Evolutionary conservation across 2,113 vertebrate genomes (phyloP).

Genomic region (Tonatia bakeri): DNA sequence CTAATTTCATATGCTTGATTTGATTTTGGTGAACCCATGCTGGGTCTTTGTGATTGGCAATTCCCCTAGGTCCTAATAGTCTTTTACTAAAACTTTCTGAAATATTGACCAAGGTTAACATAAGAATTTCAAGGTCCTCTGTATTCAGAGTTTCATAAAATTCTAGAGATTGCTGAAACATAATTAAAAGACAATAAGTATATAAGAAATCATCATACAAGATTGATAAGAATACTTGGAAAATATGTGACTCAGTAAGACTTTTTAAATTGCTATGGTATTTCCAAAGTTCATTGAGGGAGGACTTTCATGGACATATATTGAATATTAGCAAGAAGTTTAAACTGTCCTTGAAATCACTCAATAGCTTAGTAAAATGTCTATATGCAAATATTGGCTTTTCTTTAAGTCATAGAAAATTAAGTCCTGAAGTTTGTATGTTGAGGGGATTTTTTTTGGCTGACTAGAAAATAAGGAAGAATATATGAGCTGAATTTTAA

Average conservation of each 20-base stretch:
- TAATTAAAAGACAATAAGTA: not conserved
- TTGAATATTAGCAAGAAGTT: not conserved
- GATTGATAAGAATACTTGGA: not conserved
- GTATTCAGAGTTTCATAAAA: not conserved
- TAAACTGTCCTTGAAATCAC: not conserved
- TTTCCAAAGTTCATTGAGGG: not conserved
- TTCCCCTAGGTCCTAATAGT: not conserved
- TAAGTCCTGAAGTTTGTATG: not conserved
- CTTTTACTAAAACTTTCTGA: constrained; percentile 6
- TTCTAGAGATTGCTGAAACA: not conserved
- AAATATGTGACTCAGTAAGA: not conserved
- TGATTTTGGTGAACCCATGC: not conserved
- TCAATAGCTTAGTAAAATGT: not conserved
- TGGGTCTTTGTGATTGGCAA: not conserved
- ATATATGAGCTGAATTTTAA: not conserved
- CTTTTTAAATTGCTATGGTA: not conserved
- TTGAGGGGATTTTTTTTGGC: not conserved
- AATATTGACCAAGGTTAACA: constrained; percentile 27
- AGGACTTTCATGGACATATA: not conserved
- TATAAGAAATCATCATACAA: not conserved
- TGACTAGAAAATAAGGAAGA: not conserved
- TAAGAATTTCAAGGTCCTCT: not conserved
- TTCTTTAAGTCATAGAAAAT: not conserved
- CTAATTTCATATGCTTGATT: not conserved
- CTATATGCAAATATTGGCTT: not conserved